These are phyloP conservation scores for Eumerus sabulonum DNA, from an alignment of 2,888 invertebrate genomes.

Conservation along the genomic window DNA sequence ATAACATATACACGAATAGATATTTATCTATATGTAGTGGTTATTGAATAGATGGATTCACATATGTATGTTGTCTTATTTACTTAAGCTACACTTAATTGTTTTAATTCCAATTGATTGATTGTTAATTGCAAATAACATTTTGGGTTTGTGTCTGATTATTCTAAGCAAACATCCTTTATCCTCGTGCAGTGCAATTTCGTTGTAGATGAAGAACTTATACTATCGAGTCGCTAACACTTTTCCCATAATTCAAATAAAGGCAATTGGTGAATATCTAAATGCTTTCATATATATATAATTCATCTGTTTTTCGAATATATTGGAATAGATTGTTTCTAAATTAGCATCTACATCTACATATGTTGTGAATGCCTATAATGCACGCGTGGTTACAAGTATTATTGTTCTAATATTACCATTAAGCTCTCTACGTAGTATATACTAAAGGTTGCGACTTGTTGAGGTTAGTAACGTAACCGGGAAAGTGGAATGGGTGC, in stretches of 20 bases:
- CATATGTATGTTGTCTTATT: conserved; percentile 6
- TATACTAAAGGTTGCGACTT: too few relatives aligned
- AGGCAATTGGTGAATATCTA: conserved; percentile 71
- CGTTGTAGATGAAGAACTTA: background rate
- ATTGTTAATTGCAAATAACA: conserved; percentile 61
- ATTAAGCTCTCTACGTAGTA: too few relatives aligned
- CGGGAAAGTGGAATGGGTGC: too few relatives aligned
- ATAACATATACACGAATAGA: too few relatives aligned
- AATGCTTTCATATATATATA: conserved; percentile 57
- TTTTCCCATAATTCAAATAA: conserved; percentile 61
- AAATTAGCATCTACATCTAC: conserved; percentile 47
- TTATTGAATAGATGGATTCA: too few relatives aligned
- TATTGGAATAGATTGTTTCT: conserved; percentile 1
- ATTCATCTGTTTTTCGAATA: conserved; percentile 25
- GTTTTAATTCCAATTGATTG: conserved; percentile 43
- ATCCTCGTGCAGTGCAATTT: background rate
- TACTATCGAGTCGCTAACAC: background rate
- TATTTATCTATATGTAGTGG: too few relatives aligned
- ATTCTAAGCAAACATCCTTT: conserved; percentile 20
- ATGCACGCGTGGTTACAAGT: conserved; percentile 52
- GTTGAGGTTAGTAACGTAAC: too few relatives aligned
- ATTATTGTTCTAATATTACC: too few relatives aligned
- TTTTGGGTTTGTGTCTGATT: conserved; percentile 10
- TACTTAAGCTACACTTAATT: conserved; percentile 29
- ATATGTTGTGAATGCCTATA: conserved; percentile 32